phyloP scores from a whole-genome alignment of 2,113 vertebrate species.

The Isurus oxyrinchus region DNA sequence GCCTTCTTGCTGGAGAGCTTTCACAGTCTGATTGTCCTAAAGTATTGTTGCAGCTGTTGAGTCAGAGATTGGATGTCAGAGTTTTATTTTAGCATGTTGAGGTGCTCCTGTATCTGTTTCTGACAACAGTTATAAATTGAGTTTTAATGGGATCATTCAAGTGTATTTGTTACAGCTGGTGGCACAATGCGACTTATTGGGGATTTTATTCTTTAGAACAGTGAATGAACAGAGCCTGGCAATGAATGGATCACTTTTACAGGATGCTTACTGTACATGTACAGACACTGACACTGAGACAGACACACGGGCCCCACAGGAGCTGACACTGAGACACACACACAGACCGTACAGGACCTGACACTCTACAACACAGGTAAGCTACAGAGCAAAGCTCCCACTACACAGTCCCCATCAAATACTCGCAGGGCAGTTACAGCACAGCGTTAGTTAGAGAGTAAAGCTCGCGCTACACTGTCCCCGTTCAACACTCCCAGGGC shows the following conservation, averaged over 20 bases:
- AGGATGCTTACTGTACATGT: rapidly evolving
- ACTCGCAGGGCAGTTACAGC: too few relatives aligned
- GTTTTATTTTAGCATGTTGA: neutral
- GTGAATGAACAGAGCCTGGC: neutral
- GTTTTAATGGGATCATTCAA: neutral
- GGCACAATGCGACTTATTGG: neutral
- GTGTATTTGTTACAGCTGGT: neutral
- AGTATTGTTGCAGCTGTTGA: neutral
- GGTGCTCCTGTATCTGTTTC: neutral
- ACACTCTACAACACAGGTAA: too few relatives aligned
- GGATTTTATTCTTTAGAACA: neutral
- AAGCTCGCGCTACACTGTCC: too few relatives aligned
- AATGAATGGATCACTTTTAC: too few relatives aligned
- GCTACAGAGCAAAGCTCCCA: too few relatives aligned
- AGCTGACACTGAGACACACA: too few relatives aligned
- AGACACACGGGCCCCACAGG: neutral
- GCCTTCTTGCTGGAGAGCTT: neutral
- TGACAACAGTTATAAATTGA: neutral
- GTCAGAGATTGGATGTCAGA: neutral
- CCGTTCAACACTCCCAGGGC: too few relatives aligned
- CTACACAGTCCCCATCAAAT: too few relatives aligned
- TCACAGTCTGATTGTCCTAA: neutral
- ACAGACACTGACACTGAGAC: neutral
- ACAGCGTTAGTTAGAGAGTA: too few relatives aligned
- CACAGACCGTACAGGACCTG: too few relatives aligned